phyloP scores from a whole-genome alignment of 2,888 invertebrate genomes.

The Frankliniella intonsa region DNA sequence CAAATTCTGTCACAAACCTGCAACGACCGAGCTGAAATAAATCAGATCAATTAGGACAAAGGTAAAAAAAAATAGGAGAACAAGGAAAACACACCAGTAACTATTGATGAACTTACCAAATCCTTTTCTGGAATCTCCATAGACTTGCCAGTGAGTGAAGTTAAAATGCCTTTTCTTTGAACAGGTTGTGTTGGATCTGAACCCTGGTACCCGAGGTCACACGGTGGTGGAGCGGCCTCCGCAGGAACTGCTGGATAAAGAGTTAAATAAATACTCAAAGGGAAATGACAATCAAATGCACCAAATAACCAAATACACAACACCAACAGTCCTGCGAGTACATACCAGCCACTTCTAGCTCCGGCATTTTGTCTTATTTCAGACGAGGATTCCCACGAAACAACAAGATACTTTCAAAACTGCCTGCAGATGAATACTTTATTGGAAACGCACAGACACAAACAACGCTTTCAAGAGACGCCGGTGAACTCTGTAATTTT shows the following conservation, averaged over 20 bases:
- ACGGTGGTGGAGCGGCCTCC: constrained; percentile 19
- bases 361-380: not conserved
- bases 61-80: constrained; percentile 37
- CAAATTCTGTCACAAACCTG: constrained; percentile 92
- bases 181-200: constrained; percentile 74
- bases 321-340: not conserved
- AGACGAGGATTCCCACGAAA: too few relatives aligned
- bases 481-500: not conserved
- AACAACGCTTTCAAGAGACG: not conserved
- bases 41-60: not conserved
- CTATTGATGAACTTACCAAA: constrained; percentile 57
- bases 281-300: not conserved
- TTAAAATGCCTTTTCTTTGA: constrained; percentile 72
- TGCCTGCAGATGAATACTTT: not conserved
- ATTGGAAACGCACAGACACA: not conserved
- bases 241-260: not conserved
- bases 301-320: too few relatives aligned
- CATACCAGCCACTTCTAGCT: not conserved
- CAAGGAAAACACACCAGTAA: not conserved
- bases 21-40: constrained; percentile 72
- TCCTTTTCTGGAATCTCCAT: constrained; percentile 84
- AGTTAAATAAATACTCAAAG: too few relatives aligned
- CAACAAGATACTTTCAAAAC: too few relatives aligned
- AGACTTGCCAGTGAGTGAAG: constrained; percentile 73
- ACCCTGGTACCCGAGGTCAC: constrained; percentile 43